Base-by-base conservation (phyloP, 2,113 vertebrate genomes). In the Toxotes chatareus region DNA sequence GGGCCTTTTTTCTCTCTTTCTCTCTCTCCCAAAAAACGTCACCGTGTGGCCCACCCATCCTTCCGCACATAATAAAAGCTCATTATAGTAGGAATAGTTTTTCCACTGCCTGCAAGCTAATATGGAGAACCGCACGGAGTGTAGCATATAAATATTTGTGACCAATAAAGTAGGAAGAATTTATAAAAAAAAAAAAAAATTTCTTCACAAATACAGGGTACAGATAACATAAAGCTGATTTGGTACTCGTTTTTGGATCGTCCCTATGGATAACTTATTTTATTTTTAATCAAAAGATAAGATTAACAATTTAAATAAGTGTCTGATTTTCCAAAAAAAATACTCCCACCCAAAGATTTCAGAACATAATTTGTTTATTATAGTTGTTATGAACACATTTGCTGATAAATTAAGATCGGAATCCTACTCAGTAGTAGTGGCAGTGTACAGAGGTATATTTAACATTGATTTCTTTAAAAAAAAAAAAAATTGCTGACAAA, bases 41-140 rank as follows among this genome's bases (percentile, higher is more conserved):
- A 91, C 38, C 21, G 4, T 59, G 70, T 40, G 84, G 66, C 71
- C 84, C 77, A 82, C 81, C 84, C 79, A 77, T 62, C 75, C 78
- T 0, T 61, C 32, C 9, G 59, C 19, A 68, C 36, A 85, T 14
- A 69, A 79, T 59, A 49, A n/a, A 57, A 61, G 27, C 32, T 63
- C 11, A 14, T 62, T 67, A 72, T 13, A 27, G 27, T 53, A 10
- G 42, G 9, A 38, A 21, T 1, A 7, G 12, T 47, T 38, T 47
- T n/a, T 27, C 27, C 27, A 27, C 27, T 27, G 27, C 27, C 27
- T 27, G 27, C 27, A 27, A 27, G 27, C 27, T 27, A 27, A 27
- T 27, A 4, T 17, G n/a, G 13, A 55, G 27, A 27, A 23, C 21
- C 53, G 9, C 9, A 11, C 9, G 51, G 51, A 23, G 9, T 10